Conservation (phyloP, 2,888 invertebrate species). For the Phania funesta region DNA sequence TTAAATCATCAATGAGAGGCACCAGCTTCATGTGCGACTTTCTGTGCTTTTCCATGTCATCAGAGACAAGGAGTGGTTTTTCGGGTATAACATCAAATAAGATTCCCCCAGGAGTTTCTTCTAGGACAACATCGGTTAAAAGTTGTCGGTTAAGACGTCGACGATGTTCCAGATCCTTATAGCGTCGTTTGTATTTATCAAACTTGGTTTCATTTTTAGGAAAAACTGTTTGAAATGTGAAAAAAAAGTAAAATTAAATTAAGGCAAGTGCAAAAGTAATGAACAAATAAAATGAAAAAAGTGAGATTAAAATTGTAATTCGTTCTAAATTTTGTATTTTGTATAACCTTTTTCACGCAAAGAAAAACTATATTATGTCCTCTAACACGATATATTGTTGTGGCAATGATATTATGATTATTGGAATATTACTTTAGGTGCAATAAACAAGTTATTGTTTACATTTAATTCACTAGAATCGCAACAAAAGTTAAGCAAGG, state of each 20-base stretch:
- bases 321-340: no score
- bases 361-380: no score
- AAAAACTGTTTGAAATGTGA: background rate
- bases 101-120: constrained; percentile 72
- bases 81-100: constrained; percentile 75
- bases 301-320: no score
- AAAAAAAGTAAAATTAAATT: background rate
- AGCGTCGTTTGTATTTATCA: constrained; percentile 65
- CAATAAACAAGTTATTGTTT: no score
- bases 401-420: no score
- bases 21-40: constrained; percentile 41
- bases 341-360: no score
- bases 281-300: no score
- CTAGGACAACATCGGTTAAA: constrained; percentile 65
- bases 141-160: constrained; percentile 69
- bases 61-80: constrained; percentile 70
- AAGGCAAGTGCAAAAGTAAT: no score
- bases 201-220: constrained; percentile 48
- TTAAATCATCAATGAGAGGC: constrained; percentile 32
- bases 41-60: constrained; percentile 55
- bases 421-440: no score
- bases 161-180: constrained; percentile 70
- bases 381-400: no score
- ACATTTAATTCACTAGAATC: no score
- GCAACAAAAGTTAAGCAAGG: no score